Evolutionary conservation across 2,888 invertebrate species (phyloP), one percentile per base, ranked within the genome.

Genomic region (Plagodis pulveraria): DNA sequence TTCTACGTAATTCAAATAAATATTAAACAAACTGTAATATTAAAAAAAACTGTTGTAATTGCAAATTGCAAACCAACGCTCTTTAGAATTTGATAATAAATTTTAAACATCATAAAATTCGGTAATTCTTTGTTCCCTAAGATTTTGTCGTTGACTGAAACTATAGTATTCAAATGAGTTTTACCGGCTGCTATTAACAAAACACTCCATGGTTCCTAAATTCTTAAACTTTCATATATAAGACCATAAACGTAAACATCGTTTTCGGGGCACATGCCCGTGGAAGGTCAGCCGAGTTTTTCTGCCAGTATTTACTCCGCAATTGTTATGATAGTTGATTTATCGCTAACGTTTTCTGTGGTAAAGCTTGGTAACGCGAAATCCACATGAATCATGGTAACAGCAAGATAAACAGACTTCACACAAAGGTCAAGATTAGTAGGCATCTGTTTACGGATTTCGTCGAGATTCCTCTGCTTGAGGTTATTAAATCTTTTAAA

Each of bases 281-380:
- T 36, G 12, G 74, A 81, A 81, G 81, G 81, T 73, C 77, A 67
- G 60, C 61, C 62, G 62, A 69, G 65, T 63, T 79, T 83, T 81
- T 80, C 73, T 68, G 64, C 58, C 73, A 74, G 76, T 63, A 79
- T 82, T 82, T 80, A 82, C 77, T 77, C 72, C 68, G 62, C 71
- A 67, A 85, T 82, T 87, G 84, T 86, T 86, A 85, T 81, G 80
- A 81, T 84, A 78, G 71, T 77, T 87, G 87, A 87, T 87, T 88
- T 88, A 88, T 86, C 66, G 80, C 76, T 74, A 81, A 80, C 77
- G 79, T 83, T 67, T 79, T 81, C 80, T 78, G 73, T 77, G 74
- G 74, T 78, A 78, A 76, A 81, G 40, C 40, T 40, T 8, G 40
- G 40, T 40, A 40, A 40, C 40, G 10, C 10, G 40, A 40, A 40